Conservation (phyloP, 2,797 vertebrate species). For the Calcarius lapponicus region DNA sequence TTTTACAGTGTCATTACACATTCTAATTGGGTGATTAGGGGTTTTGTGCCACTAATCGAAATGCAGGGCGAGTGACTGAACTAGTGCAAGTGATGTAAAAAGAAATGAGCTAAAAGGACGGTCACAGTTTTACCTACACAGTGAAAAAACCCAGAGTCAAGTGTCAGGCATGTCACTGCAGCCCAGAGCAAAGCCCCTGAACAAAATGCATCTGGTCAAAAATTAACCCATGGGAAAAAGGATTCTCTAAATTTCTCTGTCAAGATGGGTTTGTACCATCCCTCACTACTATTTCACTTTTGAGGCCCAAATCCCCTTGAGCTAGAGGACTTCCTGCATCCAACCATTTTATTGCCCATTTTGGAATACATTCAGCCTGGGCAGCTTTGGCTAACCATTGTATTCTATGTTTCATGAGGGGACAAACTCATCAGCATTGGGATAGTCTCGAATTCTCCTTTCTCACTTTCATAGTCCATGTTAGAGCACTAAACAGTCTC, state of each 20-base stretch:
- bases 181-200: neutral
- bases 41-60: neutral
- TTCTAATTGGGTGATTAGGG: slow-evolving; percentile 33
- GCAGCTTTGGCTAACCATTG: neutral
- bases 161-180: fast-evolving
- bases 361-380: neutral
- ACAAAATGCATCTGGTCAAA: neutral
- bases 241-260: neutral
- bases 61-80: neutral
- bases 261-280: neutral
- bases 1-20: slow-evolving; percentile 41
- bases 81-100: neutral
- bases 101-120: neutral
- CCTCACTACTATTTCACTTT: neutral
- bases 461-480: neutral
- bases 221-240: neutral
- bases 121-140: neutral
- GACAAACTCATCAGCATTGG: neutral
- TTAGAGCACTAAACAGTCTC: neutral
- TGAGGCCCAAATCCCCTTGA: neutral
- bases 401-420: neutral
- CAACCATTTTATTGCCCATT: neutral
- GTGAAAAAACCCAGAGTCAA: neutral
- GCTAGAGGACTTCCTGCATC: neutral
- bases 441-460: neutral